Evolutionary conservation across 1,140 invertebrate species (phyloP), one percentile per base, ranked within the genome.

Genomic region (Holotrichia oblita): DNA sequence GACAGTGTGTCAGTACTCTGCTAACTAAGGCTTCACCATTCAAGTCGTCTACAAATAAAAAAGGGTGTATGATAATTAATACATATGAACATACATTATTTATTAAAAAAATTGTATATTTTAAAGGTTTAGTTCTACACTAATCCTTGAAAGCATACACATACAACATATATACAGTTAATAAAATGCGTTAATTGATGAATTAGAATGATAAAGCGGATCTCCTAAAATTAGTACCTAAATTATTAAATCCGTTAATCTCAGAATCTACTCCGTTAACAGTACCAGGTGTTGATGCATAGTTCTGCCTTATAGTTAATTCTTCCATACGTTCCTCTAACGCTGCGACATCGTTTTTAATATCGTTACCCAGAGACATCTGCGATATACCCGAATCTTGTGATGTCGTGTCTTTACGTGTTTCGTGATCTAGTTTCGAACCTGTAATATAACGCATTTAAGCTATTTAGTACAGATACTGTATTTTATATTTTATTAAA

Each of bases 341-440:
- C 78, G 90, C 89, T 40, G 91, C 91, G 3, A 86, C 83, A 59
- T 86, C 86, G 78, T 82, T 83, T 77, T 81, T 84, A 9, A 84
- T 76, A 79, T 89, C 87, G 84, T 87, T 85, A 77, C 88, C 84
- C 83, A 90, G 87, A 2, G 91, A 93, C 92, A 94, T 94, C 85
- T 95, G 97, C 83, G 93, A 95, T 80, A 96, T 97, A 44, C 95
- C 95, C 64, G 94, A 95, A 84, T 97, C 95, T 87, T 96, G 95
- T 44, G 94, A 96, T 9, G 94, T 94, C 72, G 94, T 94, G 77
- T 95, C 93, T 84, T 92, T 90, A 27, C 61, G 61, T 69, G 61
- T 69, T 83, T 93, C 92, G 83, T 91, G 88, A 82, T 92, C 89
- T 69, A 89, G 87, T 87, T 89, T 82, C 48, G 85, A 81, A 77